Evolutionary conservation across 2,888 invertebrate genomes (phyloP).

Genomic region (Resseliella maxima): DNA sequence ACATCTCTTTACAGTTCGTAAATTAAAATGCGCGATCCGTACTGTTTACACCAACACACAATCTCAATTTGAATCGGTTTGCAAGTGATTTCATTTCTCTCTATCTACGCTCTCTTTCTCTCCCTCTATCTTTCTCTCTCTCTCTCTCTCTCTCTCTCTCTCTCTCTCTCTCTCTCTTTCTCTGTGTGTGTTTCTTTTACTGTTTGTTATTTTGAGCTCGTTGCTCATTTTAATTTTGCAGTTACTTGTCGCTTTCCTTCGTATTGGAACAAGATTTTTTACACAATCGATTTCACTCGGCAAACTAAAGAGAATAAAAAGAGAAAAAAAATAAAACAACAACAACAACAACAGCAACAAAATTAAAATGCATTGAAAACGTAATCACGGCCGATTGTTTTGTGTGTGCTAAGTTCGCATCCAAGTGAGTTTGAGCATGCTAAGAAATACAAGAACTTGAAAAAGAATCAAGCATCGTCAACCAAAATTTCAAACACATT

Average conservation of each 20-base stretch:
- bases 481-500: background rate
- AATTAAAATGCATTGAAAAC: slow-evolving; percentile 35
- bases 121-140: too few relatives aligned
- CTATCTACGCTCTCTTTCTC: too few relatives aligned
- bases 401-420: background rate
- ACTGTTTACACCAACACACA: slow-evolving; percentile 9
- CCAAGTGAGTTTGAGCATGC: slow-evolving; percentile 40
- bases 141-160: too few relatives aligned
- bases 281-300: slow-evolving; percentile 20
- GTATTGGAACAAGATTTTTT: background rate
- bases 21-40: background rate
- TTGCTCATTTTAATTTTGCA: background rate
- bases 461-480: background rate
- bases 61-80: slow-evolving; percentile 4
- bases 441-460: background rate
- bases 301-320: too few relatives aligned
- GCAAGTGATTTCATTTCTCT: too few relatives aligned
- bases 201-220: background rate
- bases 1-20: slow-evolving; percentile 25
- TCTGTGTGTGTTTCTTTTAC: background rate
- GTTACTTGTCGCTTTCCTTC: slow-evolving; percentile 25
- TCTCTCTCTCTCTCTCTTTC: too few relatives aligned
- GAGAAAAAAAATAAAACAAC: too few relatives aligned
- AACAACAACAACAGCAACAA: too few relatives aligned
- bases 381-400: background rate